Percentiles rank a stretch among this genome's conserved stretches.
Conservation (phyloP, 2,888 invertebrate species). For the Antheraea yamamai region DNA sequence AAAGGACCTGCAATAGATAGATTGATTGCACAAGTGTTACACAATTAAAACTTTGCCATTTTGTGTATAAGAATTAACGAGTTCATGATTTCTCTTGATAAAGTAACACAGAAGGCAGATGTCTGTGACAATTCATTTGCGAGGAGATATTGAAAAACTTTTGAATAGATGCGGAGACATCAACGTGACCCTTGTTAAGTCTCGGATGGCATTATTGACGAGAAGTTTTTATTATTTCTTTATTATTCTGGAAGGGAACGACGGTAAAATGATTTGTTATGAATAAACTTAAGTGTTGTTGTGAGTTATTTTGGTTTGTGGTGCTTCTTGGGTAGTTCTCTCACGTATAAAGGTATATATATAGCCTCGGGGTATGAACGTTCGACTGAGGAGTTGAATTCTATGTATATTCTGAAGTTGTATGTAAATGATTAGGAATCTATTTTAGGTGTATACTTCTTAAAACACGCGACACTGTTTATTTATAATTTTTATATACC, state of each 20-base stretch:
- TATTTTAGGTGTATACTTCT: too few relatives aligned
- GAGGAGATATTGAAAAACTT: constrained; percentile 60
- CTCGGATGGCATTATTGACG: constrained; percentile 14
- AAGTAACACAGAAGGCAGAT: constrained; percentile 44
- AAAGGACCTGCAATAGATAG: too few relatives aligned
- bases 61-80: background rate
- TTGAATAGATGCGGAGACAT: constrained; percentile 31
- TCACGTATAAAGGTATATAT: background rate
- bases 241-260: background rate
- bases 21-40: background rate
- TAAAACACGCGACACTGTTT: too few relatives aligned
- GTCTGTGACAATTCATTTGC: constrained; percentile 42
- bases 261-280: constrained; percentile 1
- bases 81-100: constrained; percentile 24
- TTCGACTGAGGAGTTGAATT: too few relatives aligned
- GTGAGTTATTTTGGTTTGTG: background rate
- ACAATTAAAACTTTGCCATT: background rate
- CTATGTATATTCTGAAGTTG: too few relatives aligned
- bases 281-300: constrained; percentile 2
- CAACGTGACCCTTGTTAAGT: constrained; percentile 18
- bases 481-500: too few relatives aligned
- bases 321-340: background rate
- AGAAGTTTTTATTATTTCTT: constrained; percentile 19
- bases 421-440: too few relatives aligned
- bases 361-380: too few relatives aligned